Evolutionary conservation across 2,797 vertebrate genomes (phyloP), one percentile per base, ranked within the genome.

Genomic region (Muraenolepis orangiensis): DNA sequence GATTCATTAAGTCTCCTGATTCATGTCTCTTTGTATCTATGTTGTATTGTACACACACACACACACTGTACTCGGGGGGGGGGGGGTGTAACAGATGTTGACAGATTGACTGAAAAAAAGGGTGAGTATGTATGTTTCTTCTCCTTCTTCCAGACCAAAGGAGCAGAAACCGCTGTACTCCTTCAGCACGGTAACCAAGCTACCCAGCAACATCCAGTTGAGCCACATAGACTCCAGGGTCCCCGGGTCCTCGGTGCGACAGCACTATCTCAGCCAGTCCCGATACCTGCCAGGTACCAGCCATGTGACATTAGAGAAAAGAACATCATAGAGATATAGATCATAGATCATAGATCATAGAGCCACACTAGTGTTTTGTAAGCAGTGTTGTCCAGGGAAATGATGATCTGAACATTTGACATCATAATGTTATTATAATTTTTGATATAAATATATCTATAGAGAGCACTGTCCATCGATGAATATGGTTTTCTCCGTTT

Each of bases 211-310:
- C 40, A 84, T 92, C 42, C 82, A 89, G 83, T 64, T 93, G 23
- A 85, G 92, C 82, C 94, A 94, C 89, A 90, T 88, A 0, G 96
- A 97, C 72, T 88, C 93, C 8, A 91, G 86, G 83, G 86, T 94
- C 46, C 93, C 94, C 78, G 91, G 90, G 72, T 89, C 93, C 69
- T 93, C 96, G 31, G 95, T 96, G 61, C 95, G 96, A 78, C 96
- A 98, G 78, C 97, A 98, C 92, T 99, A 99, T 84, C 91, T 99
- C 82, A 96, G 92, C 82, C 98, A 98, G 78, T 97, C 98, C 66
- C 93, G 98, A 85, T 99, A 99, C 30, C 87, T 99, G 66, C 97
- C 98, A 83, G 97, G 98, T 97, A 92, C 20, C 8, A 23, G 8
- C 32, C 38, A 23, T 57, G 7, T 74, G 31, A 51, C 7, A 14